Evolutionary conservation across 1,140 invertebrate species (phyloP), one percentile per base, ranked within the genome.

Genomic region (Halotydeus destructor): DNA sequence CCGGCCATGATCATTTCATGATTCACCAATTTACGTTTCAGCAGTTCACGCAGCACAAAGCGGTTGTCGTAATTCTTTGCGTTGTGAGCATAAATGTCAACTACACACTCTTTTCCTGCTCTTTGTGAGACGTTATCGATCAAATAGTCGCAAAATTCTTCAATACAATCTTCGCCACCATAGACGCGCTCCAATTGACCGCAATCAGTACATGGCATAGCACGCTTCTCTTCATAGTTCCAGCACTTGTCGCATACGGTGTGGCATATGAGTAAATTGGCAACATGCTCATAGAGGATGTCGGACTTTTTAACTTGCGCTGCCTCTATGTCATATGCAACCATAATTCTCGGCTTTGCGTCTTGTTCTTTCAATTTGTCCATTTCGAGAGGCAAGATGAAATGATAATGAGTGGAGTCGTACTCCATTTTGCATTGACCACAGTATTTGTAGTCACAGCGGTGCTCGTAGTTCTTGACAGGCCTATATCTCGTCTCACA

Each of bases 21-120:
- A 23, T 39, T 22, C 6, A 19, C 5, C n/a, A 37, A 22, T 3
- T 28, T 8, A 3, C 25, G 22, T 8, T 40, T 12, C 12, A 43
- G 14, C 16, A 45, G 16, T 9, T 31, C 18, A 24, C 11, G 2
- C 14, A 45, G 16, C 14, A 45, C n/a, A 32, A 40, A 45, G 23
- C 40, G 44, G 8, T 23, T 19, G 21, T 41, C 40, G 33, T 41
- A 41, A 3, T 11, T 31, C 24, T 33, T 31, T 3, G n/a, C 27
- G 24, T 41, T 41, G 19, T 41, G 40, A 9, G 40, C 40, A 38
- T 24, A 39, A 12, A 41, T 24, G 27, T 19, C 18, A 33, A 33
- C 37, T 6, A n/a, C n/a, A 5, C 19, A 6, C n/a, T 22, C 18
- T 38, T 38, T 11, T n/a, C n/a, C n/a, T 8, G 37, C 37, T 26